Evolutionary conservation across 2,888 invertebrate species (phyloP), one percentile per base, ranked within the genome.

Genomic region (Eupithecia subumbrata): DNA sequence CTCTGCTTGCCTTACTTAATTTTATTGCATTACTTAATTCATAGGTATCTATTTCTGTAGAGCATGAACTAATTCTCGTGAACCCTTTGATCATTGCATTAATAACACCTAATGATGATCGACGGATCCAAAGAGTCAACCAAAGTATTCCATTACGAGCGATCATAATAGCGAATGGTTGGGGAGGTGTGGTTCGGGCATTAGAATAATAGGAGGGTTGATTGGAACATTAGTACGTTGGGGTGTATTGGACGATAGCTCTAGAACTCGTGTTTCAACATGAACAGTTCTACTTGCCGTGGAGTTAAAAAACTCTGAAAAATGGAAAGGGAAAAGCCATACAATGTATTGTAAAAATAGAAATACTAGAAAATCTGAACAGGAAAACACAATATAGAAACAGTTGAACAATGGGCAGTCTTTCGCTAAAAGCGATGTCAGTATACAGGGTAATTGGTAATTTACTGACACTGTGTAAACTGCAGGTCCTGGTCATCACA

Each of bases 101-200:
- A 85, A 85, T 87, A 87, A 84, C 82, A 80, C 81, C 79, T 87
- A 88, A 88, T 89, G 85, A 85, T 87, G 89, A 89, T 88, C 88
- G 88, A 88, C 87, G 81, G 80, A 84, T 82, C 82, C 82, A 83
- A 84, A 84, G 81, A 72, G 87, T 85, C 86, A 85, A 84, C 87
- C 84, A 83, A 85, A 87, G 84, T 87, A 85, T 85, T 83, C 83
- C 86, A 86, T 88, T 87, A 88, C 48, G 72, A 60, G 48, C 67
- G 48, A 72, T 64, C 74, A 71, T 77, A 70, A 73, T 75, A 48
- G 73, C 14, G 71, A 69, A 72, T 68, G 69, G 64, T 56, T 37
- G 18, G 56, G n/a, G 18, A 74, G 77, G 74, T 72, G 74, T 74
- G 74, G 77, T 70, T 30, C 30, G 25, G 64, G 22, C 60, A 60